These are phyloP conservation scores for Euphonia xanthogaster DNA, from an alignment of 2,797 vertebrate genomes.

Conservation along the genomic window DNA sequence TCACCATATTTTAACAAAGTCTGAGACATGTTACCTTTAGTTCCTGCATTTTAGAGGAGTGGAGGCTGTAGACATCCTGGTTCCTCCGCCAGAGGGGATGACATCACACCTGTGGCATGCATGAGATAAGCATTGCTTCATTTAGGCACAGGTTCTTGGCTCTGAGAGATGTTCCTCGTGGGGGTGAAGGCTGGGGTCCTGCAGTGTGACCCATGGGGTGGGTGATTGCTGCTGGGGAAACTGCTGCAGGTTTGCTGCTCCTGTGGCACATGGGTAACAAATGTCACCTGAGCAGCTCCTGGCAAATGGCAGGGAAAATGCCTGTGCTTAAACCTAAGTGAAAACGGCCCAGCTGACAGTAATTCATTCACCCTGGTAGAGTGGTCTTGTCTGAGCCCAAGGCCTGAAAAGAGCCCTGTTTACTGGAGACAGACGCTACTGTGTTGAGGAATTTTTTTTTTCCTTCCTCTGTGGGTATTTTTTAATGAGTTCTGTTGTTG, in stretches of 20 bases:
- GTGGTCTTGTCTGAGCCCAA: not conserved
- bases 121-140: conserved; percentile 22
- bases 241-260: not conserved
- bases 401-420: not conserved
- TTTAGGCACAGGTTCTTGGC: not conserved
- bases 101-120: conserved; percentile 34
- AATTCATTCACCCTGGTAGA: not conserved
- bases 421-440: not conserved
- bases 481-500: not conserved
- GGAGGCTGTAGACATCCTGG: not conserved
- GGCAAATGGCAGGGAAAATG: not conserved
- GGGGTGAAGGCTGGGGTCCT: not conserved
- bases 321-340: not conserved
- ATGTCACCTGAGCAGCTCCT: not conserved
- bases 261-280: not conserved
- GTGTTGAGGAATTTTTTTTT: not conserved
- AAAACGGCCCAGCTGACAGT: not conserved
- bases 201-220: not conserved
- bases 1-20: conserved; percentile 51
- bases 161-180: not conserved
- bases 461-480: not conserved
- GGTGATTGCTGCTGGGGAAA: not conserved
- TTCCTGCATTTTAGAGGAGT: not conserved
- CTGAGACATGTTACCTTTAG: not conserved
- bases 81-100: not conserved